Base-by-base conservation (phyloP, 2,888 invertebrate species). In the Balanococcus diminutus region DNA sequence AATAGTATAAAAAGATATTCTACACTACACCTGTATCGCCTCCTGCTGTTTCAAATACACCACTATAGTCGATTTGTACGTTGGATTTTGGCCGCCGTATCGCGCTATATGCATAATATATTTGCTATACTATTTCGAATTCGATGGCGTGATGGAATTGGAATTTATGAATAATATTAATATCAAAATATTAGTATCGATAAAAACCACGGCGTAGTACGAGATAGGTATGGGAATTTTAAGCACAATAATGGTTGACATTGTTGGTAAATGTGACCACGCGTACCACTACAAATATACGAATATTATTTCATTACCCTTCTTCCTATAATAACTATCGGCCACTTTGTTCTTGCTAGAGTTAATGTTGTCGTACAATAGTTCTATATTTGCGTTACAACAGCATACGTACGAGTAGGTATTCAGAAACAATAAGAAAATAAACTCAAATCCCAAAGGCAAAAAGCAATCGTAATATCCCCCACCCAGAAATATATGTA, bases 1-100 rank as follows among this genome's bases (percentile, higher is more conserved):
- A 67, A 67, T 67, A 28, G 28, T 67, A 67, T 67, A 67, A 67
- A 67, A 67, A 67, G 67, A 67, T 67, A 67, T 67, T 67, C 67
- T 28, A 25, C 16, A 28, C 5, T 67, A 67, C 28, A 67, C 67
- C 67, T 67, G 67, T 25, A 61, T 25, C 61, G 14, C 61, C 14
- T 46, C 16, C 46, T n/a, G 2, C 14, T n/a, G 5, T 0, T 46
- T 46, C 46, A 46, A n/a, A 1, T 46, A 46, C 46, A 11, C 2
- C 46, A n/a, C n/a, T n/a, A n/a, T n/a, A 46, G 25, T 22, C 61
- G 61, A 61, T 61, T 61, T 61, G 61, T 61, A 25, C 25, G 25
- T 22, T 25, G 61, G 22, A 61, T 61, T 61, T 61, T 25, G 9
- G 25, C 25, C 61, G 25, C 11, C 25, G 22, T 25, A 46, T 14